Evolutionary conservation across 2,113 vertebrate genomes (phyloP), one percentile per base, ranked within the genome.

Genomic region (Ciconia stormi): DNA sequence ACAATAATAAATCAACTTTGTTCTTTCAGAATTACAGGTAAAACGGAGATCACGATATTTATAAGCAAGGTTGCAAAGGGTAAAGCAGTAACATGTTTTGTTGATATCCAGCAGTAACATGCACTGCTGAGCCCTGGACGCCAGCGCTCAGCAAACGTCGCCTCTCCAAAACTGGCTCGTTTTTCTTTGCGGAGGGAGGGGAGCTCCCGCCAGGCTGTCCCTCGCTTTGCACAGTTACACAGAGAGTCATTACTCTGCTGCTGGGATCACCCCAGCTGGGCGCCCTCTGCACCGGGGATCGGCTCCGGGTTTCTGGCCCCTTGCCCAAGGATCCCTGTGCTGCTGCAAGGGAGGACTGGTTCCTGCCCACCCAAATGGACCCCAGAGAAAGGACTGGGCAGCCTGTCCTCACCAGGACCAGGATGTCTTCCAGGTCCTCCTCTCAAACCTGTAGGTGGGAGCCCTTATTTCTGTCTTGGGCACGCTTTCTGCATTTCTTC

Each of bases 1-100:
- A 91, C 34, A 87, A 73, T 69, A 91, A 96, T 96, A 96, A 95
- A 97, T 93, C 82, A 93, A 6, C 66, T 47, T 76, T 16, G 25
- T 62, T 84, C 77, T 49, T 38, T 34, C 3, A 17, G 77, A 56
- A 61, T 5, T 46, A 82, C 0, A 34, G 50, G 44, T 46, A n/a
- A 91, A 87, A 74, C 40, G 65, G 58, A 70, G 90, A 79, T 69
- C 27, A 1, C 0, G 25, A 30, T 40, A 61, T 96, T 94, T 93
- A 72, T 84, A 72, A 87, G 62, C 3, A 10, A 85, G 44, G 89
- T 13, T 82, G 84, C 56, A 71, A 38, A 91, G 94, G 89, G 30
- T 52, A 20, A 36, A 71, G 87, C 87, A 87, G 82, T 49, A 55
- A 52, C 19, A 1, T 89, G 69, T 90, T 87, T 88, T 95, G 87